Evolutionary conservation across 30 jellyfish, hydroid and myxozoan genomes (phyloP), one percentile per base, ranked within the genome.

Genomic region (Hydractinia symbiolongicarpus): DNA sequence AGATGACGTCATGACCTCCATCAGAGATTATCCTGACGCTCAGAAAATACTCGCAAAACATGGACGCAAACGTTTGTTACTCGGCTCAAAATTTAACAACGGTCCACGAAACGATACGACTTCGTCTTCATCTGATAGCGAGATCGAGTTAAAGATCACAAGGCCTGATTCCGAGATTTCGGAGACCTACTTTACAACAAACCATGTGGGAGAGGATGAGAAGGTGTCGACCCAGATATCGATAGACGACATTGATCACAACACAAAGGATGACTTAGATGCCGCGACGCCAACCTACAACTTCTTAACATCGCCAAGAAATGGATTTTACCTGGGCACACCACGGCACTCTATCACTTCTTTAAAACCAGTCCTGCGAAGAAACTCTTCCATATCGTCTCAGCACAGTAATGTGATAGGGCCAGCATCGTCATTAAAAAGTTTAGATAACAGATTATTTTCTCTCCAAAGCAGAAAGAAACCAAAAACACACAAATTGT

Each of bases 1-100:
- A 73, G 98, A 91, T 8, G 98, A 91, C 21, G 98, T 91, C 5
- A 68, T 91, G 44, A 55, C 89, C 55, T 95, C 98, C 1, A 91
- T 82, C 10, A 78, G 75, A 61, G 98, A 91, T 55, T 91, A 91
- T 74, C 98, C 98, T 0, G 76, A 77, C 14, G 94, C 98, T 2
- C 98, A 91, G 69, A 86, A 86, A 67, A 83, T 91, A 7, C 90
- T 91, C 14, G 95, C 95, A 53, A 86, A 75, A 51, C 81, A 91
- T 76, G 98, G 98, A 0, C 90, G 98, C 55, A 86, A 79, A 9
- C 86, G 98, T 4, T 70, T 91, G 61, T 81, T 72, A 56, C 84
- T 82, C 51, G 98, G 89, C 86, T 69, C 66, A 16, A 79, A 56
- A 77, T 70, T 80, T n/a, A 75, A 78, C 50, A 83, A 78, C 16